These are phyloP conservation scores for Lacanobia wlatinum DNA, from an alignment of 2,888 invertebrate genomes.

Conservation along the genomic window DNA sequence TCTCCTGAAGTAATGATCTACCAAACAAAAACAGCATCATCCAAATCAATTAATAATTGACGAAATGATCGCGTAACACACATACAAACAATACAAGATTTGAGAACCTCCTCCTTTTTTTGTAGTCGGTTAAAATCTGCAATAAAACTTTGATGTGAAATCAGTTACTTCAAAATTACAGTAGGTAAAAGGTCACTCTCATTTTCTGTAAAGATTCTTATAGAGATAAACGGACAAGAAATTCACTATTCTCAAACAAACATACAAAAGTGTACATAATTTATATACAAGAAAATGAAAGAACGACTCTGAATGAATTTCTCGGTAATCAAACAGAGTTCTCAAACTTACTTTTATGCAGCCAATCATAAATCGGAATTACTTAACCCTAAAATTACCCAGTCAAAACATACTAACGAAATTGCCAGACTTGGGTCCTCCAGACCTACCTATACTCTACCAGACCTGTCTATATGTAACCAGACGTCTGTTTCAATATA, in stretches of 20 bases:
- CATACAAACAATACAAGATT: too few relatives aligned
- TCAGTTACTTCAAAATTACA: too few relatives aligned
- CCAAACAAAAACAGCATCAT: too few relatives aligned
- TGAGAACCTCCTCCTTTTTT: too few relatives aligned
- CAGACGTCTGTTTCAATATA: conserved; percentile 44
- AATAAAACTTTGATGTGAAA: too few relatives aligned
- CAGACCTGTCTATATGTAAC: conserved; percentile 30
- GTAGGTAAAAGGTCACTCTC: too few relatives aligned
- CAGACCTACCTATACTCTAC: conserved; percentile 30
- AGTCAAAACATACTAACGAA: conserved; percentile 61
- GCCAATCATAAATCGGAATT: conserved; percentile 23
- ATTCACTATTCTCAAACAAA: neutral
- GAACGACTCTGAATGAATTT: neutral
- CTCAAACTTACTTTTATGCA: neutral
- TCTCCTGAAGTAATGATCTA: too few relatives aligned
- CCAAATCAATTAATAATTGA: too few relatives aligned
- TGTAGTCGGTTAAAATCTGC: too few relatives aligned
- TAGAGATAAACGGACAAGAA: too few relatives aligned
- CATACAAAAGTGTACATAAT: neutral
- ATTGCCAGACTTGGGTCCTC: conserved; percentile 45
- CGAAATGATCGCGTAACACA: too few relatives aligned
- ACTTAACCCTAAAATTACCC: conserved; percentile 26
- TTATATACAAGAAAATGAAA: neutral
- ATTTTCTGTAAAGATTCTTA: too few relatives aligned
- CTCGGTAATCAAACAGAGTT: neutral